Conservation (phyloP, 2,888 invertebrate genomes). For the Drosophila yooni region DNA sequence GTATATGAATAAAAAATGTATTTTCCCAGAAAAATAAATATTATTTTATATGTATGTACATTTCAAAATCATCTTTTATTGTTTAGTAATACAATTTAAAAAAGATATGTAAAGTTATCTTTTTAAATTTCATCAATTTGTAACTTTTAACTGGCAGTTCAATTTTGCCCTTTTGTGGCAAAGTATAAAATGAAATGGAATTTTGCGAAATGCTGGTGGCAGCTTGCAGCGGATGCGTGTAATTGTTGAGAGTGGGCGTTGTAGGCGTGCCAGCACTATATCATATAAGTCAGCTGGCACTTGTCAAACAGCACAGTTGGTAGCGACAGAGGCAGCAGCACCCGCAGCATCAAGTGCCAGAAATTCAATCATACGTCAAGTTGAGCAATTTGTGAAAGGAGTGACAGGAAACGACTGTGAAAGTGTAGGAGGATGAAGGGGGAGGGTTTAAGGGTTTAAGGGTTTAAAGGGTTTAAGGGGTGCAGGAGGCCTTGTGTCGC, state of each 20-base stretch:
- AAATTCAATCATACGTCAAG: constrained; percentile 77
- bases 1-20: background rate
- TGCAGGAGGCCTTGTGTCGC: constrained; percentile 43
- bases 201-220: constrained; percentile 9
- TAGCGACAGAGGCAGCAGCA: constrained; percentile 1
- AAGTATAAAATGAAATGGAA: background rate
- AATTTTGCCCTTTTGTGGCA: background rate
- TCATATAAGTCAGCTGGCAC: constrained; percentile 11
- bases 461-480: background rate
- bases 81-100: background rate
- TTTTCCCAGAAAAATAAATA: background rate
- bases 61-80: background rate
- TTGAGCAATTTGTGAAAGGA: constrained; percentile 50
- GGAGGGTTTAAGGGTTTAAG: no score
- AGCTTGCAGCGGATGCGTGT: background rate
- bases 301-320: constrained; percentile 18
- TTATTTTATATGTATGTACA: background rate
- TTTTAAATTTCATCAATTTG: background rate
- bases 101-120: background rate
- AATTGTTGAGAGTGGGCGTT: constrained; percentile 6
- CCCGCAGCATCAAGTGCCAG: constrained; percentile 55
- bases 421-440: background rate
- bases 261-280: constrained; percentile 18
- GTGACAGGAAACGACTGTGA: constrained; percentile 24
- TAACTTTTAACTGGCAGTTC: background rate